Evolutionary conservation across 2,797 vertebrate genomes (phyloP).

Genomic region (Fundulus diaphanus): DNA sequence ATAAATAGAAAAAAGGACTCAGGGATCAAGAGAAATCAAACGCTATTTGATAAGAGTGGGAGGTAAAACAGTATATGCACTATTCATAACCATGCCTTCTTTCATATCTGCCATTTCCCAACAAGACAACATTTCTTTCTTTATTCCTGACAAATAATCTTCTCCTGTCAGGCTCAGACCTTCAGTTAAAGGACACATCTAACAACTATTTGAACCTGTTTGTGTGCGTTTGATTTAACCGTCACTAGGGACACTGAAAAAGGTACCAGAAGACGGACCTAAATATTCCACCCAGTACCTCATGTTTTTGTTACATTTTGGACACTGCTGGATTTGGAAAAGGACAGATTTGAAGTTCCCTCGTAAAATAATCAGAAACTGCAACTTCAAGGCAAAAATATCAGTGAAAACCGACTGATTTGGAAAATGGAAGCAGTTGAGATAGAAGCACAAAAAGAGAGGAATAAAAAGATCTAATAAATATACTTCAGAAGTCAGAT

Average conservation of each 20-base stretch:
- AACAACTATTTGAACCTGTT: slow-evolving; percentile 48
- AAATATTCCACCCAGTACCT: slow-evolving; percentile 20
- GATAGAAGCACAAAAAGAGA: slow-evolving; percentile 15
- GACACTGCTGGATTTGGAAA: slow-evolving; percentile 3
- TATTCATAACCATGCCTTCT: slow-evolving; percentile 34
- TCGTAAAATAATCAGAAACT: slow-evolving; percentile 15
- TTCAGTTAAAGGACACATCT: slow-evolving; percentile 38
- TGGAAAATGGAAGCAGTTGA: slow-evolving; percentile 6
- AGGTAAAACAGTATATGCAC: slow-evolving; percentile 20
- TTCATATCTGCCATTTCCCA: slow-evolving; percentile 48
- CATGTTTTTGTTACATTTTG: slow-evolving; percentile 28
- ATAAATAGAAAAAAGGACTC: slow-evolving; percentile 8
- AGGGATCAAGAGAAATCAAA: slow-evolving; percentile 34
- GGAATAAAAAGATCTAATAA: slow-evolving; percentile 5
- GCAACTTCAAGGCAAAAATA: slow-evolving; percentile 14
- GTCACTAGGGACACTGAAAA: slow-evolving; percentile 24
- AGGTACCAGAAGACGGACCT: slow-evolving; percentile 12
- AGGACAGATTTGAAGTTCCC: slow-evolving; percentile 14
- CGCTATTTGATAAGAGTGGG: slow-evolving; percentile 18
- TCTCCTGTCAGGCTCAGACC: slow-evolving; percentile 54
- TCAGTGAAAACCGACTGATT: slow-evolving; percentile 14
- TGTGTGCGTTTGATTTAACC: slow-evolving; percentile 42
- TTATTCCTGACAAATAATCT: slow-evolving; percentile 60
- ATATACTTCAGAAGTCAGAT: slow-evolving; percentile 33
- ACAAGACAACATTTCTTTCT: slow-evolving; percentile 41